Evolutionary conservation across 2,797 vertebrate genomes (phyloP).

Genomic region (Pteronotus mesoamericanus): DNA sequence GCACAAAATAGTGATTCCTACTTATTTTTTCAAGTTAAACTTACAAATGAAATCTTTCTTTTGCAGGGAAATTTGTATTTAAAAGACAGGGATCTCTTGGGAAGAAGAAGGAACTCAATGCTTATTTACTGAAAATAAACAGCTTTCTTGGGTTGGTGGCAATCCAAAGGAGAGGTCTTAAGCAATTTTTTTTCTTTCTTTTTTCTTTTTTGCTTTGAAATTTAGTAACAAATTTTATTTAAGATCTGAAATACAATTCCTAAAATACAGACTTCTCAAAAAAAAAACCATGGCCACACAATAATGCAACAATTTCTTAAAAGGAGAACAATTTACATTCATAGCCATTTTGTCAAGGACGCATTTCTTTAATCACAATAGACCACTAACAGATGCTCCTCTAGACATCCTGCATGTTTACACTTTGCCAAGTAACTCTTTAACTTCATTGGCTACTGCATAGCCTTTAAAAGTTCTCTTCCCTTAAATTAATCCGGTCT

Average conservation of each 20-base stretch:
- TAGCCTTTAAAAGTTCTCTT: slow-evolving; percentile 20
- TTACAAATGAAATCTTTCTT: neutral
- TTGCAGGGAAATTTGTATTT: neutral
- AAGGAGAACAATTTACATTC: neutral
- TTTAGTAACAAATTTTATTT: neutral
- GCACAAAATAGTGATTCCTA: neutral
- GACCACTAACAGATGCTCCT: neutral
- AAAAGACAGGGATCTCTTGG: neutral
- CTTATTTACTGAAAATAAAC: slow-evolving; percentile 7
- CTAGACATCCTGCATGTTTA: neutral
- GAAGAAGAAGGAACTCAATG: neutral
- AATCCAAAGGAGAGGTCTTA: neutral
- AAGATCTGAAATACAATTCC: neutral
- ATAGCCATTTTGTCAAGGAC: neutral
- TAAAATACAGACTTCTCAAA: neutral
- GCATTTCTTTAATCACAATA: neutral
- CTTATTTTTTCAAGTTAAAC: neutral
- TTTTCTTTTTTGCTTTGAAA: neutral
- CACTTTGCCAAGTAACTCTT: neutral
- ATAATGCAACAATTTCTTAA: neutral
- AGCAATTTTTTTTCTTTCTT: neutral
- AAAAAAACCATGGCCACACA: neutral
- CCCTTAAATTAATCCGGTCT: slow-evolving; percentile 51
- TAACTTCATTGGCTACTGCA: neutral
- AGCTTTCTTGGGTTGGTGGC: neutral